Percentiles rank a stretch among this genome's conserved stretches.
Conservation (phyloP, 2,888 invertebrate genomes). For the Dusona sp. region DNA sequence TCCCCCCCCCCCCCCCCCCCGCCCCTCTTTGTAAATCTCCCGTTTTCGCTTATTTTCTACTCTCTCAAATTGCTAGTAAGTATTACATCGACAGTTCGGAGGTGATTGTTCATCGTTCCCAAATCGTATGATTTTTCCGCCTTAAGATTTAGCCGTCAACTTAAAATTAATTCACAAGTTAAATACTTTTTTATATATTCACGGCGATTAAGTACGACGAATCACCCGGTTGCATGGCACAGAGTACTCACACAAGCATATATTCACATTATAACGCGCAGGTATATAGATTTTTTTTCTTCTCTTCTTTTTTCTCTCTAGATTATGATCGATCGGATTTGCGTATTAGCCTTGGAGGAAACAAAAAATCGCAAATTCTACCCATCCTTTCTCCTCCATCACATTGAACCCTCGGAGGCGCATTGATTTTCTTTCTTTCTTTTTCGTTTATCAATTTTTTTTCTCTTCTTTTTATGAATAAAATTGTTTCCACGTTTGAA, state of each 20-base stretch:
- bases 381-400: slow-evolving; percentile 16
- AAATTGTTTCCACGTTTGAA: slow-evolving; percentile 65
- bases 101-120: slow-evolving; percentile 18
- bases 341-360: background rate
- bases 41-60: slow-evolving; percentile 34
- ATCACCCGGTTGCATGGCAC: slow-evolving; percentile 63
- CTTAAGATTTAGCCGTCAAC: slow-evolving; percentile 63
- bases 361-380: slow-evolving; percentile 12
- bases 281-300: slow-evolving; percentile 25
- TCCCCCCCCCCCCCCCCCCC: no score
- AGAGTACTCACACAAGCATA: slow-evolving; percentile 26
- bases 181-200: slow-evolving; percentile 45
- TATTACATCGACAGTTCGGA: slow-evolving; percentile 17
- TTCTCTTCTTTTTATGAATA: slow-evolving; percentile 51
- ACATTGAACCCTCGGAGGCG: slow-evolving; percentile 46
- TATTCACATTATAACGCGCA: slow-evolving; percentile 46
- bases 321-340: slow-evolving; percentile 31
- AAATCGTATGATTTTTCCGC: slow-evolving; percentile 16
- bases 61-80: slow-evolving; percentile 29
- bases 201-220: slow-evolving; percentile 70
- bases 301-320: slow-evolving; percentile 17
- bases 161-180: slow-evolving; percentile 59
- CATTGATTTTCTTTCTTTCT: slow-evolving; percentile 43
- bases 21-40: slow-evolving; percentile 32
- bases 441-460: slow-evolving; percentile 44